Evolutionary conservation across 2,797 vertebrate species (phyloP).

Genomic region (Acanthurus leucopareius): DNA sequence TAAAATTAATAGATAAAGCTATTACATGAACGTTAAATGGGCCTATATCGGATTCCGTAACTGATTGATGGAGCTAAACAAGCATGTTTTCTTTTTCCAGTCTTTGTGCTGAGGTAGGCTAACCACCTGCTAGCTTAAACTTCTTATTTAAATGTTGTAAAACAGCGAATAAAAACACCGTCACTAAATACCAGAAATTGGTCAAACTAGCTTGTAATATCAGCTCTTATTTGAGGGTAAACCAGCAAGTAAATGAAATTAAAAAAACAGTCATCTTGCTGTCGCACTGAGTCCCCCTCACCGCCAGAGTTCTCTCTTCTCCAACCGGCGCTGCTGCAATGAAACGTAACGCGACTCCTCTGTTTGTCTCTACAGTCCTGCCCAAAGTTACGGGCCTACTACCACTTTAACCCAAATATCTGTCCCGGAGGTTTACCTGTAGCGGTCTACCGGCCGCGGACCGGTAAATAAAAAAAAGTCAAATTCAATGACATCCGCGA

Average conservation of each 20-base stretch:
- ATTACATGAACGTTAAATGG: too few species aligned
- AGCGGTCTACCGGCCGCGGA: neutral
- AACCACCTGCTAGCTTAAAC: neutral
- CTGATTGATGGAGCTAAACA: too few species aligned
- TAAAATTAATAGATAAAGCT: too few species aligned
- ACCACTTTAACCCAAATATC: slow-evolving; percentile 13
- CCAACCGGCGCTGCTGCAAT: slow-evolving; percentile 20
- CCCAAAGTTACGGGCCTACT: slow-evolving; percentile 60
- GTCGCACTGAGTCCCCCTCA: slow-evolving; percentile 66
- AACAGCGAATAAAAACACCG: neutral
- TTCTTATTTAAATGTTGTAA: neutral
- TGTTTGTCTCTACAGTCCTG: slow-evolving; percentile 64
- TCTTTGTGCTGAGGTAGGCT: neutral
- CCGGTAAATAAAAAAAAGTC: neutral
- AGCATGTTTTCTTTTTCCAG: neutral
- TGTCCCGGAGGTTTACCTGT: neutral
- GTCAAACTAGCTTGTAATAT: neutral
- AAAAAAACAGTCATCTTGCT: neutral
- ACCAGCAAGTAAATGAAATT: too few species aligned
- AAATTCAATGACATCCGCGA: neutral
- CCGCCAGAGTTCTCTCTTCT: slow-evolving; percentile 70
- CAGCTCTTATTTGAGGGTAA: too few species aligned
- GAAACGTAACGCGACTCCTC: slow-evolving; percentile 72
- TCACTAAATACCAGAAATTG: neutral
- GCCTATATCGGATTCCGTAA: too few species aligned